A percentile compares a stretch with the other conserved stretches of the same genome.
Evolutionary conservation across 2,888 invertebrate genomes (phyloP).

Genomic region (Megalurothrips usitatus): DNA sequence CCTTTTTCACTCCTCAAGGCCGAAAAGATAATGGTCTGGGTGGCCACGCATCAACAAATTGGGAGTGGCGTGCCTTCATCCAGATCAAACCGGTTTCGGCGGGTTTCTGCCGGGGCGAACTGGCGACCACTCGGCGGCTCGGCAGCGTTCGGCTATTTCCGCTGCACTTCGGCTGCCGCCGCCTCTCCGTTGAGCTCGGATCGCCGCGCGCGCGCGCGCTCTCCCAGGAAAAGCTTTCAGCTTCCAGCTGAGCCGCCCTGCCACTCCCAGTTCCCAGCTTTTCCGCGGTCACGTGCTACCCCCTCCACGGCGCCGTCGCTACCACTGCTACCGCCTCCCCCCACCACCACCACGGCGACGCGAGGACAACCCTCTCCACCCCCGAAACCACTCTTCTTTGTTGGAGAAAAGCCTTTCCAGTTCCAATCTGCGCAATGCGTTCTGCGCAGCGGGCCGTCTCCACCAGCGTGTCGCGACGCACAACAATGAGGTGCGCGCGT

Average conservation of each 20-base stretch:
- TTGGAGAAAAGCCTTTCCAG: neutral
- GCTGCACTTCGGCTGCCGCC: neutral
- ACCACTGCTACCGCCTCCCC: neutral
- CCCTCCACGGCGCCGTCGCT: neutral
- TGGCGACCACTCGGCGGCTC: neutral
- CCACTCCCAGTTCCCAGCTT: neutral
- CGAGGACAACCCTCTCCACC: neutral
- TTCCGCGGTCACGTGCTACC: neutral
- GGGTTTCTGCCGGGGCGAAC: neutral
- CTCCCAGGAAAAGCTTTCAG: neutral
- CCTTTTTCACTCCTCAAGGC: too few relatives aligned
- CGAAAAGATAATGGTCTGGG: too few relatives aligned
- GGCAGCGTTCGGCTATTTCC: neutral
- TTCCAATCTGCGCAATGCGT: neutral
- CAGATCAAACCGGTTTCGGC: conserved; percentile 1
- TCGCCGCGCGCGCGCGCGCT: neutral
- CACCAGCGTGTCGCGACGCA: neutral
- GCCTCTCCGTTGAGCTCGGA: neutral
- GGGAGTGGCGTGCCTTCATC: neutral
- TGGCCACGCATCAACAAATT: neutral
- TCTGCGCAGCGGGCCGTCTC: neutral
- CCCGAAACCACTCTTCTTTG: neutral
- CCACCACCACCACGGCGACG: neutral
- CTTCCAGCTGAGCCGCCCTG: too few relatives aligned
- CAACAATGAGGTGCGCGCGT: neutral